phyloP scores from a whole-genome alignment of 2,797 vertebrate species.

The Rousettus madagascariensis region DNA sequence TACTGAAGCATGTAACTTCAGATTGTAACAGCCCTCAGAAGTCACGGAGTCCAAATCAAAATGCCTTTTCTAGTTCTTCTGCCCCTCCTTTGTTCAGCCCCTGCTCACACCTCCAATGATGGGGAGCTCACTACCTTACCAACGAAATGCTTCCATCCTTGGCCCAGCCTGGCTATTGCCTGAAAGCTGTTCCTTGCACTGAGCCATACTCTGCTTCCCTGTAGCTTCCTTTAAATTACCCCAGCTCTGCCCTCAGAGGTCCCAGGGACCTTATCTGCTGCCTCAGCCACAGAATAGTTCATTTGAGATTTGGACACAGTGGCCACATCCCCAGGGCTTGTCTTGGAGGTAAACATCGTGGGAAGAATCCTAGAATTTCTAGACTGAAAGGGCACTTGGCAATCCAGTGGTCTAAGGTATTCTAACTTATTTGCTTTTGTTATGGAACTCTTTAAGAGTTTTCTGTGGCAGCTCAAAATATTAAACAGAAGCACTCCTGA shows the following conservation, averaged over 20 bases:
- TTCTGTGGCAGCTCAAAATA: conserved; percentile 9
- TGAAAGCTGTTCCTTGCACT: background rate
- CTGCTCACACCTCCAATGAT: background rate
- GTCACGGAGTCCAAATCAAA: background rate
- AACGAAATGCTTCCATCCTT: background rate
- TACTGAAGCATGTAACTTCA: background rate
- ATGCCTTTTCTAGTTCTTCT: background rate
- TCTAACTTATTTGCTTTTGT: background rate
- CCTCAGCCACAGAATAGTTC: background rate
- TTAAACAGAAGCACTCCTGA: background rate
- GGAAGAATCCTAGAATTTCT: conserved; percentile 4
- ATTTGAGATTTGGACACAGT: background rate
- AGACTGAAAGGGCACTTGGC: background rate
- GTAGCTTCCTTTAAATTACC: background rate
- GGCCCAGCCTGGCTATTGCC: background rate
- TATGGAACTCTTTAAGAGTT: background rate
- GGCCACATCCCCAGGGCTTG: background rate
- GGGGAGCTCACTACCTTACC: background rate
- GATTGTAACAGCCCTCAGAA: background rate
- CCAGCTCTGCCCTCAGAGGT: background rate
- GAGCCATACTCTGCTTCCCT: background rate
- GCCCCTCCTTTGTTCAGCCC: background rate
- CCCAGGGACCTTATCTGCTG: background rate
- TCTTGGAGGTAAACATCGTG: background rate
- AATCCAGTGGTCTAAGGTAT: background rate